Evolutionary conservation across 2,888 invertebrate species (phyloP), one percentile per base, ranked within the genome.

Genomic region (Aspidiotus rigidus): DNA sequence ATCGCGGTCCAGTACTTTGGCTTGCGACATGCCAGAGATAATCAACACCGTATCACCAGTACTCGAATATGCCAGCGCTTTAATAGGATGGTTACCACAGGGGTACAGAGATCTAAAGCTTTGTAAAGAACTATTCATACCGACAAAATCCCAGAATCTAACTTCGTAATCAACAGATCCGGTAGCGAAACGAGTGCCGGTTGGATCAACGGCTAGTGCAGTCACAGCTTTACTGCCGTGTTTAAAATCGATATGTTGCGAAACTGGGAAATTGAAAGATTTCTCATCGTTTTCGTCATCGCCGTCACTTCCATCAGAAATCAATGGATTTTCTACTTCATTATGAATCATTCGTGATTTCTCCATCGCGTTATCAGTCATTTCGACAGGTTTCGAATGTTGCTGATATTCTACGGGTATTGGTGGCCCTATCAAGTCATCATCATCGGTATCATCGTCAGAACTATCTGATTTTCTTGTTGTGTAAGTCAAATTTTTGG

Each of bases 101-200:
- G 98, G 97, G 73, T 90, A 89, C 13, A 96, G 81, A 0, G 90
- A 90, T 28, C 97, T 84, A 78, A 97, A 99, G 62, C 94, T 91
- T 64, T 90, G 86, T 81, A 95, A 84, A 0, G 89, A 86, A 0
- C 90, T 85, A 77, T 98, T 96, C 96, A 99, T 98, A 7, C 97
- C 98, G 72, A 95, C 93, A 81, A 99, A 99, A 77, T 99, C 99
- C 95, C 95, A 99, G 74, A 99, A 91, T 66, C 90, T 89, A 1
- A 99, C 89, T 74, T 96, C 93, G 78, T 96, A 99, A 78, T 99
- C 98, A 41, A 93, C 86, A 0, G 96, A 93, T 0, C 99, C 99
- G 0, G 91, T 88, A 0, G 92, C 88, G 55, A 92, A 78, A 59
- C 98, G 82, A 0, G 96, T 93, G 0, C 98, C 99, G 1, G 95